Base-by-base conservation (phyloP, 2,888 invertebrate species). In the Heliconius sara region DNA sequence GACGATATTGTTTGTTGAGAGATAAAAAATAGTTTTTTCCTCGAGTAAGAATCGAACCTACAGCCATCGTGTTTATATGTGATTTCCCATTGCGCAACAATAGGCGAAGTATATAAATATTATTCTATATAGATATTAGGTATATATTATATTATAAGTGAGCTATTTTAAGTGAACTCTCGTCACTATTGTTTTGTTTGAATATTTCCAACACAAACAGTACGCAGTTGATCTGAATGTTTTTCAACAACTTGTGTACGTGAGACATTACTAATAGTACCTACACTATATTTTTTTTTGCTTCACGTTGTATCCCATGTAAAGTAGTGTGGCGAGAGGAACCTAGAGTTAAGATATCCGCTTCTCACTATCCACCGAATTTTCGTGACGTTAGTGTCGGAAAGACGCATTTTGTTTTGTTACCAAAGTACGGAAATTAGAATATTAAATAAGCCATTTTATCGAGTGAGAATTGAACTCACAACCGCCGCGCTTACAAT, bases 131-230 rank as follows among this genome's bases (percentile, higher is more conserved):
- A 34, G 3, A n/a, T 60, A 60, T 60, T 27, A 22, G 22, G 52
- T 52, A 34, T 52, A 57, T 34, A 30, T 34, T 52, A 25, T 52
- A 16, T 43, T 70, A 70, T 70, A 70, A 47, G 16, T 16, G 25
- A 70, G 70, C 70, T 70, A 70, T 75, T 75, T 75, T 65, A 25
- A 75, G 43, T 78, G 60, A 74, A 67, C 76, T 76, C 76, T 74
- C 79, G 65, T 52, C 67, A 78, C 68, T 60, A 60, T 60, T 86
- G 87, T 86, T 86, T 90, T 92, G 92, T 92, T 93, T 93, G 91
- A 90, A 92, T 92, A 91, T 92, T 89, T 90, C 90, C 89, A 85
- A 88, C 87, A 90, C 91, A 93, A 92, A 91, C 91, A 92, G 90
- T 89, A 85, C 87, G 85, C 83, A 84, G 87, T 83, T 84, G 84